These are phyloP conservation scores for Drosophila elegans DNA, from an alignment of 1,140 invertebrate genomes.

Conservation along the genomic window DNA sequence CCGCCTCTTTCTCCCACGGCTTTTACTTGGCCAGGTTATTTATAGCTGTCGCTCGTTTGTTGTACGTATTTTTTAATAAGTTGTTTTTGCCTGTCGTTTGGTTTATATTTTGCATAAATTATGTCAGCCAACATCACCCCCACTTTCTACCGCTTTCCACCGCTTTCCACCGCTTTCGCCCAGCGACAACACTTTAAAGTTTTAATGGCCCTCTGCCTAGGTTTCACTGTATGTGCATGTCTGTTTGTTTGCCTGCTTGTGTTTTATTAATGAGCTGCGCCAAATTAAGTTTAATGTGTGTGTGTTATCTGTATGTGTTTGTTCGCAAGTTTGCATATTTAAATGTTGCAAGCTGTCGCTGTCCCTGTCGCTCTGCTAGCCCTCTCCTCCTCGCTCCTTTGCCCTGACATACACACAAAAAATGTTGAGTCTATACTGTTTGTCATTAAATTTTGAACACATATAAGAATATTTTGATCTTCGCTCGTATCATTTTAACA, in stretches of 20 bases:
- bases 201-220: constrained; percentile 50
- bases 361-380: neutral
- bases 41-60: constrained; percentile 75
- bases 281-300: constrained; percentile 80
- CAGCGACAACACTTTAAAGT: constrained; percentile 57
- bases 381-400: neutral
- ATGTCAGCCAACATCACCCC: constrained; percentile 56
- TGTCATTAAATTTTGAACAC: too few species aligned
- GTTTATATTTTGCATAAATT: constrained; percentile 80
- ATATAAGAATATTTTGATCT: too few species aligned
- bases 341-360: constrained; percentile 37
- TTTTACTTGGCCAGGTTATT: constrained; percentile 51
- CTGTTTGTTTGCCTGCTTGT: constrained; percentile 28
- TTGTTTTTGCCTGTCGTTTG: constrained; percentile 70
- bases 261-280: constrained; percentile 80
- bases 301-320: constrained; percentile 28
- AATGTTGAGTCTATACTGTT: too few species aligned
- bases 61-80: constrained; percentile 70
- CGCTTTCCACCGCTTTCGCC: neutral
- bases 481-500: too few species aligned
- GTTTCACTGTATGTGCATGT: constrained; percentile 17
- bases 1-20: neutral
- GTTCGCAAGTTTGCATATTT: constrained; percentile 21
- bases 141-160: neutral
- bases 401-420: neutral